Evolutionary conservation across 2,113 vertebrate genomes (phyloP).

Genomic region (Sylvilagus bachmani): DNA sequence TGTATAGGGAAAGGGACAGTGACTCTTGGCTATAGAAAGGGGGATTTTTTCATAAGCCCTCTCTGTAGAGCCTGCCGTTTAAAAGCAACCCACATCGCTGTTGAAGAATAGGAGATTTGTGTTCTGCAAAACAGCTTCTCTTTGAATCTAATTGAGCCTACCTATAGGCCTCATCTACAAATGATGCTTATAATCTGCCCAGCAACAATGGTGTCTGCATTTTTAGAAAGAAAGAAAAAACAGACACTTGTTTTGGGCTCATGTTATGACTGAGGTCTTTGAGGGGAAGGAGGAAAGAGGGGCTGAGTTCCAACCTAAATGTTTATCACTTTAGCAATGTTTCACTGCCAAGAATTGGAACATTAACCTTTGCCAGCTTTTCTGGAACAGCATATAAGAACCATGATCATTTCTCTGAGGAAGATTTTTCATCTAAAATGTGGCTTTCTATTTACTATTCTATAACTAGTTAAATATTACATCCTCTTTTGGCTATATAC

Average conservation of each 20-base stretch:
- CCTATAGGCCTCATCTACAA: conserved; percentile 65
- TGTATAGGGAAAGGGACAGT: conserved; percentile 14
- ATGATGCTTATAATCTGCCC: conserved; percentile 67
- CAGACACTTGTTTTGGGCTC: conserved; percentile 52
- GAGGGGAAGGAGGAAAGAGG: background rate
- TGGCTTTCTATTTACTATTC: conserved; percentile 55
- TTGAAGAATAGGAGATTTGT: conserved; percentile 75
- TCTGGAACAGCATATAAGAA: conserved; percentile 32
- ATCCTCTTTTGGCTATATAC: conserved; percentile 18
- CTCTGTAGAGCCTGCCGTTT: conserved; percentile 58
- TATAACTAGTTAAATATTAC: conserved; percentile 59
- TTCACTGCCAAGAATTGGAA: conserved; percentile 51
- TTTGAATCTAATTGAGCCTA: conserved; percentile 60
- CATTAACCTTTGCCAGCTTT: background rate
- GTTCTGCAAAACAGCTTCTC: conserved; percentile 64
- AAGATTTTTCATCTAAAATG: conserved; percentile 53
- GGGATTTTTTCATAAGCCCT: conserved; percentile 63
- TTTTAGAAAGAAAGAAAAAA: conserved; percentile 54
- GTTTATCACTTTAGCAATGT: conserved; percentile 19
- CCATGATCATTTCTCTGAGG: background rate
- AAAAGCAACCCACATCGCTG: conserved; percentile 73
- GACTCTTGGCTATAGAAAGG: conserved; percentile 51
- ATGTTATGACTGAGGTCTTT: background rate
- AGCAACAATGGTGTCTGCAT: conserved; percentile 65
- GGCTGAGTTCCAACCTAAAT: conserved; percentile 1